Evolutionary conservation across 2,113 vertebrate genomes (phyloP), one percentile per base, ranked within the genome.

Genomic region (Caranx ignobilis): DNA sequence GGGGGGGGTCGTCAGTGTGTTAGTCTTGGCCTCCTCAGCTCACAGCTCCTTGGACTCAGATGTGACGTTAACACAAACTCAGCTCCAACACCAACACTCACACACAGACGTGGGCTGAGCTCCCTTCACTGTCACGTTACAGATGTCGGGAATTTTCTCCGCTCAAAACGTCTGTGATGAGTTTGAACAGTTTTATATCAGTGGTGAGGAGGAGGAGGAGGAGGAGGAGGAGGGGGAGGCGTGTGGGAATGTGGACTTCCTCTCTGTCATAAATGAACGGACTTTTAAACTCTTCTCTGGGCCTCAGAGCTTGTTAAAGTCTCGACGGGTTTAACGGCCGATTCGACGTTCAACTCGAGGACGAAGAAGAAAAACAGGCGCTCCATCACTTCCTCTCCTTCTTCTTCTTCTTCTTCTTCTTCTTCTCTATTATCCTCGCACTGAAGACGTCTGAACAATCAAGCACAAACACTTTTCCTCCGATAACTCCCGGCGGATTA

Each of bases 401-500:
- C n/a, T n/a, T n/a, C n/a, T n/a, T n/a, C n/a, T n/a, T n/a, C n/a
- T n/a, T n/a, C n/a, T n/a, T n/a, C n/a, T n/a, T n/a, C n/a, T n/a
- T n/a, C n/a, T n/a, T n/a, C n/a, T n/a, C n/a, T n/a, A 81, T 83
- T 77, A 71, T 71, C 74, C 72, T 26, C 56, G 37, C 59, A 56
- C 35, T 41, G 10, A 75, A 67, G 87, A 82, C 32, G 54, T 71
- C 60, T 26, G 19, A 82, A 79, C 75, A 77, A 82, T 89, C 87
- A 67, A 78, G 63, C 56, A 39, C 31, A 11, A 72, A 57, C 71
- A 19, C 72, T 47, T 75, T 82, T 64, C 55, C 45, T 56, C 73
- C 84, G 76, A 71, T 79, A 74, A 79, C 66, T 73, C 62, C 71
- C 70, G 56, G 59, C 52, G 87, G 84, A 79, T 89, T 79, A 86